These are phyloP conservation scores for Tetraodon nigroviridis DNA, from an alignment of 2,113 vertebrate genomes.

Conservation along the genomic window DNA sequence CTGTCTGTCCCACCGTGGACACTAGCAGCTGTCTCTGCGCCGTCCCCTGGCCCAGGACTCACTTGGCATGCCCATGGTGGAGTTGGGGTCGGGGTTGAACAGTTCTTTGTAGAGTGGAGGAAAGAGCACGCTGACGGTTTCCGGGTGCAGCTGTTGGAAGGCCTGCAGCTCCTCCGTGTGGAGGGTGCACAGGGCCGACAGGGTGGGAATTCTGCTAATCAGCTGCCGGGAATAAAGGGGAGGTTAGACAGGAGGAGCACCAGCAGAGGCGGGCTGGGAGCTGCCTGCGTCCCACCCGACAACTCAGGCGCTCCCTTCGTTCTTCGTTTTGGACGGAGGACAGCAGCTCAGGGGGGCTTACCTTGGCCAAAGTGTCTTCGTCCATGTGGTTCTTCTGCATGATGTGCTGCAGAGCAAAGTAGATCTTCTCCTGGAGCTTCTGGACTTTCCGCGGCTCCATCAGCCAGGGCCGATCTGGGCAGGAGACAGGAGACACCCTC, in stretches of 20 bases:
- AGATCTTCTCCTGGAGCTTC: slow-evolving; percentile 99
- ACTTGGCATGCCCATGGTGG: slow-evolving; percentile 88
- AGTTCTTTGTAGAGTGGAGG: slow-evolving; percentile 99
- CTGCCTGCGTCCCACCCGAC: background rate
- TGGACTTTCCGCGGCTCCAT: slow-evolving; percentile 98
- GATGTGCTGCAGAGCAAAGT: slow-evolving; percentile 98
- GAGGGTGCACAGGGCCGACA: slow-evolving; percentile 96
- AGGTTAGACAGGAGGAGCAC: background rate
- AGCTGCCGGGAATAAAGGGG: slow-evolving; percentile 73
- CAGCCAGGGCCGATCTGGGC: slow-evolving; percentile 93
- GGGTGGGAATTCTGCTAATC: slow-evolving; percentile 95
- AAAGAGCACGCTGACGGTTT: slow-evolving; percentile 96
- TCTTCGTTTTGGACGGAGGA: background rate
- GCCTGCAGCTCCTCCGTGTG: slow-evolving; percentile 98
- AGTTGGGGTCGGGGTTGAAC: slow-evolving; percentile 94
- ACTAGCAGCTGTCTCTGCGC: slow-evolving; percentile 4
- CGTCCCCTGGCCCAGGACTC: slow-evolving; percentile 61
- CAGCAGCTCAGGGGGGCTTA: slow-evolving; percentile 49
- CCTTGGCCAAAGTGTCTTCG: slow-evolving; percentile 93
- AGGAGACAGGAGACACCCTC: background rate
- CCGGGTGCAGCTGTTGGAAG: slow-evolving; percentile 97
- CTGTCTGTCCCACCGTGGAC: too few relatives aligned
- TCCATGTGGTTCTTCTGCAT: slow-evolving; percentile 99
- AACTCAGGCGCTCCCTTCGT: background rate
- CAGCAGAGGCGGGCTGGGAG: slow-evolving; percentile 4